Percentiles rank a stretch among this genome's conserved stretches.
Evolutionary conservation across 2,888 invertebrate genomes (phyloP).

Genomic region (Acanthosepion lycidas): DNA sequence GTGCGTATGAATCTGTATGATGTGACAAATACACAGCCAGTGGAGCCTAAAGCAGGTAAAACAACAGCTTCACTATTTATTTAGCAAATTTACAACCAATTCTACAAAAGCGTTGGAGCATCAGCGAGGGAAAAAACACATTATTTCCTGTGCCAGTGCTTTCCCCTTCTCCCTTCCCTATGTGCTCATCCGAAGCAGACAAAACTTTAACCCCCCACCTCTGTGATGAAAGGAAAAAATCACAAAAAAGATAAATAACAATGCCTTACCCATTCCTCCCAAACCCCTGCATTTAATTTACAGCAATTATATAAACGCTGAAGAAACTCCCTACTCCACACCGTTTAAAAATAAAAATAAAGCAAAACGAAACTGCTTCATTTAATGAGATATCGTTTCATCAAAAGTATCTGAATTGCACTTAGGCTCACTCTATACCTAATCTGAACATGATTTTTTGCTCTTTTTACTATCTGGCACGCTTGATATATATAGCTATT

Average conservation of each 20-base stretch:
- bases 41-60: slow-evolving; percentile 12
- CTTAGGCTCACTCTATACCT: not conserved
- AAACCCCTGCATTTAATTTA: not conserved
- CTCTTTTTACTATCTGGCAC: not conserved
- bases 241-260: not conserved
- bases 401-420: not conserved
- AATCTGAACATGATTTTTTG: not conserved
- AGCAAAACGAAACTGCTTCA: not conserved
- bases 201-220: not conserved
- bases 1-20: not conserved
- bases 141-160: not conserved
- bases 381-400: not conserved
- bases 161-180: not conserved
- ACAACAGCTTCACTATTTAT: not conserved
- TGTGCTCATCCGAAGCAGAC: not conserved
- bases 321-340: not conserved
- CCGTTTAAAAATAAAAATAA: not conserved
- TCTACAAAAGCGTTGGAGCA: slow-evolving; percentile 33
- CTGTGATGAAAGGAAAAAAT: not conserved
- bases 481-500: not conserved
- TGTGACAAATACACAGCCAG: slow-evolving; percentile 33
- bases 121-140: not conserved
- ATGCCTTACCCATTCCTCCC: not conserved
- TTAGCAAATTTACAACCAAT: slow-evolving; percentile 14
- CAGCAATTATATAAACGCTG: not conserved